phyloP scores from a whole-genome alignment of 2,888 invertebrate species.

The Caenorhabditis angaria region DNA sequence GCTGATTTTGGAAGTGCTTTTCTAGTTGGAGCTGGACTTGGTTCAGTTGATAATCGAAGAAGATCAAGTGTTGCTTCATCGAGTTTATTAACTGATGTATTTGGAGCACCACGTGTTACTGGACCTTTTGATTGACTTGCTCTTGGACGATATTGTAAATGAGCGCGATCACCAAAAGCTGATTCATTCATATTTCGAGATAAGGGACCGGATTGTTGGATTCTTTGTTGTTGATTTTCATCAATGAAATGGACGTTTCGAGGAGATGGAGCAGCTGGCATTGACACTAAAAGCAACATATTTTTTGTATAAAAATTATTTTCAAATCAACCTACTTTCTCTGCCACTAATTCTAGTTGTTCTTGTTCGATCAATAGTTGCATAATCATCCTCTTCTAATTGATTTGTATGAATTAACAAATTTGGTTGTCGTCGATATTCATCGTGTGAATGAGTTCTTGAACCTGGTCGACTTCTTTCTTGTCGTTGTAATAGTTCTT shows the following conservation, averaged over 20 bases:
- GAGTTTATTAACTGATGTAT: constrained; percentile 51
- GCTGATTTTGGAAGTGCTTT: constrained; percentile 60
- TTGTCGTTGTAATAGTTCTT: constrained; percentile 39
- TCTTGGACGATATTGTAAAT: constrained; percentile 54
- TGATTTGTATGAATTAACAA: constrained; percentile 33
- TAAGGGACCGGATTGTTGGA: constrained; percentile 28
- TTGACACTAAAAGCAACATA: constrained; percentile 38
- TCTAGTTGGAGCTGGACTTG: constrained; percentile 31
- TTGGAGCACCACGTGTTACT: constrained; percentile 41
- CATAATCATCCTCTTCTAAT: constrained; percentile 55
- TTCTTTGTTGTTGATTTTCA: constrained; percentile 21
- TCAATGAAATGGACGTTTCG: constrained; percentile 55
- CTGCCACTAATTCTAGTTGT: constrained; percentile 35
- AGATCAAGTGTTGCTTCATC: constrained; percentile 68
- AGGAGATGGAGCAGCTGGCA: constrained; percentile 55
- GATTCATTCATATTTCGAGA: constrained; percentile 40
- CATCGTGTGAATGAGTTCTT: constrained; percentile 45
- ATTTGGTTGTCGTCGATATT: constrained; percentile 40
- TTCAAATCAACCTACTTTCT: constrained; percentile 56
- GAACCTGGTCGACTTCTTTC: constrained; percentile 25
- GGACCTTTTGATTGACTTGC: constrained; percentile 32
- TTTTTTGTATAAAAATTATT: neutral
- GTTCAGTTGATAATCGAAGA: constrained; percentile 61
- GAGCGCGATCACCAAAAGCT: constrained; percentile 44
- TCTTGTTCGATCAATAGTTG: constrained; percentile 50